Conservation (phyloP, 2,797 vertebrate species). For the Siniperca scherzeri region DNA sequence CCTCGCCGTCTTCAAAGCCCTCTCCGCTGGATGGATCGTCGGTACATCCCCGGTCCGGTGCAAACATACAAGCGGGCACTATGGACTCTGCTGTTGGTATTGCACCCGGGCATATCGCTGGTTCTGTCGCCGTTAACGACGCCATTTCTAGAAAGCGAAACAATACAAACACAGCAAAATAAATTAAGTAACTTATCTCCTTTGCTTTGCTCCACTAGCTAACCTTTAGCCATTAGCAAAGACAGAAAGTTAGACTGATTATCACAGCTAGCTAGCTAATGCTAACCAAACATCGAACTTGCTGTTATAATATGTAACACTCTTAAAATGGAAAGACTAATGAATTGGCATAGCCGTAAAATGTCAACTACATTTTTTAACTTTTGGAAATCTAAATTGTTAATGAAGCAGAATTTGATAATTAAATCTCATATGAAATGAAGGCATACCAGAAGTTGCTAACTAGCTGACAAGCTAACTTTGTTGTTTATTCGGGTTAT, state of each 20-base stretch:
- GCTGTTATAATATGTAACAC: neutral
- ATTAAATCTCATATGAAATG: neutral
- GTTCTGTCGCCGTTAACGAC: conserved; percentile 84
- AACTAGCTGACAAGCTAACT: conserved; percentile 63
- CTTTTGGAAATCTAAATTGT: accelerated
- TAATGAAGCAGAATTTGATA: neutral
- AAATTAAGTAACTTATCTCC: neutral
- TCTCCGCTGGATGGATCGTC: conserved; percentile 73
- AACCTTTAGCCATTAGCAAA: conserved; percentile 21
- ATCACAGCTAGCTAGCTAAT: conserved; percentile 32
- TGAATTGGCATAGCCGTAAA: accelerated
- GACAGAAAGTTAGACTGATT: conserved; percentile 39
- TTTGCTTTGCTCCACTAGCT: neutral
- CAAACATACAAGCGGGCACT: conserved; percentile 94
- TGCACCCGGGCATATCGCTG: conserved; percentile 76
- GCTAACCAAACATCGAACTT: conserved; percentile 60
- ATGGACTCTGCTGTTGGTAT: conserved; percentile 76
- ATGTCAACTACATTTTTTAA: neutral
- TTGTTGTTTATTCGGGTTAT: conserved; percentile 57
- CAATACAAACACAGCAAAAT: conserved; percentile 10
- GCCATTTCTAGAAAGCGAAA: conserved; percentile 81
- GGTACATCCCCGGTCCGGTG: conserved; percentile 87
- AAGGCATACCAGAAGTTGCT: conserved; percentile 56
- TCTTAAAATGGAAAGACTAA: neutral
- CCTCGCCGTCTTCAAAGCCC: conserved; percentile 74